Evolutionary conservation across 2,113 vertebrate species (phyloP), one percentile per base, ranked within the genome.

Genomic region (Cyphomyrus plagiostoma): DNA sequence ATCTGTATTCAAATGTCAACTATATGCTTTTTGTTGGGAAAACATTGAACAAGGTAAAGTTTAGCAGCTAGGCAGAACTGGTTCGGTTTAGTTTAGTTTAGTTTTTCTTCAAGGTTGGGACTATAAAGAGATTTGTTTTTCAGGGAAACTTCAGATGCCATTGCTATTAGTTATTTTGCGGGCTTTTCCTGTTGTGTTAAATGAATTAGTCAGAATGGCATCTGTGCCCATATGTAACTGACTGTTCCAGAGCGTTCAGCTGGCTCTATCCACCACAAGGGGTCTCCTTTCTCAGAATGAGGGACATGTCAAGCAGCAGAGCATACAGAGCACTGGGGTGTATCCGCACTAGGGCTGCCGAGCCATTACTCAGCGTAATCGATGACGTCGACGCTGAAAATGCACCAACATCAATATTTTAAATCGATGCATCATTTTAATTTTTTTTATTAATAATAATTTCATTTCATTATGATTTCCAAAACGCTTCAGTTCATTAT

Each of bases 1-100:
- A 93, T 93, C 93, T 93, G 95, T 35, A 92, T 92, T 88, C 88
- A 91, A 94, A 94, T 92, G 93, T 94, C 91, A 90, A 93, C 89
- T 42, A 48, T 92, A 94, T 95, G 95, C 91, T 93, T 91, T 92
- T 89, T 91, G 91, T 89, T 88, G 49, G 91, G 21, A 4, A 48
- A 90, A 58, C 39, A 77, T 21, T 58, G 15, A 83, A 82, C 2
- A 88, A 90, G 86, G 89, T 23, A 52, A 77, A 91, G 89, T n/a
- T 48, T 56, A 35, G 52, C 87, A 88, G 66, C 17, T 89, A 50
- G 90, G 88, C 77, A 86, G 86, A 87, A 89, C 84, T 77, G 42
- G 56, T 58, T 48, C 6, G 90, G 77, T 45, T 56, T 56, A 0
- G 17, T 56, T 56, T 56, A 0, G 17, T 56, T 50, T 15, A 88